A percentile compares a stretch with the other conserved stretches of the same genome.
phyloP scores from a whole-genome alignment of 2,113 vertebrate species.

The Phycodurus eques region DNA sequence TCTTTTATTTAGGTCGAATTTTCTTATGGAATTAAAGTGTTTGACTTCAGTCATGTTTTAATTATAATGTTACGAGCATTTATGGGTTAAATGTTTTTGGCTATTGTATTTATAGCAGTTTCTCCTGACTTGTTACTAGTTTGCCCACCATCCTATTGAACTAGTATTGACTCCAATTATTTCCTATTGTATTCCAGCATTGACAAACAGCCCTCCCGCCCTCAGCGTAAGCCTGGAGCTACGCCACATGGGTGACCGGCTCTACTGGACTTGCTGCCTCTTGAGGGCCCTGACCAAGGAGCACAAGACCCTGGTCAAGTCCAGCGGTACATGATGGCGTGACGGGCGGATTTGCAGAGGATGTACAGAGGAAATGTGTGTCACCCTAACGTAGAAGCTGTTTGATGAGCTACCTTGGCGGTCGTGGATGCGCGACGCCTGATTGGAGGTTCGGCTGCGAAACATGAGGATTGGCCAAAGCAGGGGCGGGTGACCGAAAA shows the following conservation, averaged over 20 bases:
- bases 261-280: slow-evolving; percentile 63
- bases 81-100: background rate
- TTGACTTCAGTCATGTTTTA: background rate
- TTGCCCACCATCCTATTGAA: background rate
- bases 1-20: too few relatives aligned
- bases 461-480: background rate
- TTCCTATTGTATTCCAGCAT: background rate
- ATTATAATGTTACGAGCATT: background rate
- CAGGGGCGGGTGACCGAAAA: background rate
- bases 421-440: background rate
- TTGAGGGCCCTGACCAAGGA: slow-evolving; percentile 57
- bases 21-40: background rate
- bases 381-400: background rate
- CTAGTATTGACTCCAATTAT: background rate
- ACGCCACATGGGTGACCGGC: slow-evolving; percentile 53
- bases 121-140: background rate
- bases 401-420: background rate
- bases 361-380: background rate
- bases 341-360: accelerated
- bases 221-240: slow-evolving; percentile 46
- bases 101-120: background rate
- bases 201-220: background rate
- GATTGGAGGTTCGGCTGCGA: background rate
- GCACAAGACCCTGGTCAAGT: slow-evolving; percentile 37
- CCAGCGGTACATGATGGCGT: slow-evolving; percentile 40